Conservation (phyloP, 92 coral and sea anemone species). For the Palythoa heliodiscus region DNA sequence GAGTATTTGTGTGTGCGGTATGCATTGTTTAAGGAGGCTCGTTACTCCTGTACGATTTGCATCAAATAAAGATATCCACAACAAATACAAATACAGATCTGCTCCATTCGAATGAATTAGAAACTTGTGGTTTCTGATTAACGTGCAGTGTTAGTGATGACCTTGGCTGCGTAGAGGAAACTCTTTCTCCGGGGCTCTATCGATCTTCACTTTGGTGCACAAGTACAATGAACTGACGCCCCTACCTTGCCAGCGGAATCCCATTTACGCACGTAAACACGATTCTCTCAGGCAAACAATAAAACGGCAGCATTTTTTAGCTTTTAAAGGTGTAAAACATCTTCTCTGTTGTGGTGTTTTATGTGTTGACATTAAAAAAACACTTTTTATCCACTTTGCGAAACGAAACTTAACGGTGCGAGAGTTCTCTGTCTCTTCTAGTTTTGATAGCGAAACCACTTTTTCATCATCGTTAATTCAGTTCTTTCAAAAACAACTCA, state of each 20-base stretch:
- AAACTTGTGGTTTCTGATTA: background rate
- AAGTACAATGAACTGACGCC: background rate
- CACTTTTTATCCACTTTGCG: background rate
- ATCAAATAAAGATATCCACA: conserved; percentile 17
- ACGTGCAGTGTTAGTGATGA: background rate
- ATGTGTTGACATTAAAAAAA: background rate
- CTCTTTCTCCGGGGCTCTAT: background rate
- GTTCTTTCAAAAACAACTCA: conserved; percentile 18
- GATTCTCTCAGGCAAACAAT: conserved; percentile 11
- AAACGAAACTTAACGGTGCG: background rate
- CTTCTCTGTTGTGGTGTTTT: background rate
- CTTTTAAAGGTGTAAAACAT: background rate
- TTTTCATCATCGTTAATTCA: conserved; percentile 19
- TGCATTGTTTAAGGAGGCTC: background rate
- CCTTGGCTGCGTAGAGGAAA: conserved; percentile 22
- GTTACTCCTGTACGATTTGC: background rate
- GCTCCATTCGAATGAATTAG: background rate
- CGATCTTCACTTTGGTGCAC: background rate
- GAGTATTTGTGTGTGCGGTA: background rate
- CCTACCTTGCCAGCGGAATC: background rate
- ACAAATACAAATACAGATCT: background rate
- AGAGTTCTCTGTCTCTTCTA: background rate
- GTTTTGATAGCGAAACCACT: conserved; percentile 31
- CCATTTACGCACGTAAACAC: conserved; percentile 22
- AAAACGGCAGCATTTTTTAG: conserved; percentile 5